Evolutionary conservation across 2,888 invertebrate species (phyloP).

Genomic region (Torymus tubicola): DNA sequence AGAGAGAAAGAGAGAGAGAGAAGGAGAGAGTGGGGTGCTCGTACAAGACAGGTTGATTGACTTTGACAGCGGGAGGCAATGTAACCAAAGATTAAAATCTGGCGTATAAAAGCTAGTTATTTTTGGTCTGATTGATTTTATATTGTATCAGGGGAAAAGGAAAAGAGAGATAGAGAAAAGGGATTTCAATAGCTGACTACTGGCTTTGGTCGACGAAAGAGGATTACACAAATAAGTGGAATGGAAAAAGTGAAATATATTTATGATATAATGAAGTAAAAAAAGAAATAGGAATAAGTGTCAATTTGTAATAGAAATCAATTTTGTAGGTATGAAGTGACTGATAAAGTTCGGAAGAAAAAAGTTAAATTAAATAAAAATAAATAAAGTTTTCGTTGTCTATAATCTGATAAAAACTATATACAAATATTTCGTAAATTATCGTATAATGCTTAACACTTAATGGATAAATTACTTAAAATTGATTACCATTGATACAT

Average conservation of each 20-base stretch:
- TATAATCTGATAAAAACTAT: no score
- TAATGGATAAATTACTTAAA: no score
- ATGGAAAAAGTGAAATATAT: background rate
- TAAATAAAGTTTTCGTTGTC: no score
- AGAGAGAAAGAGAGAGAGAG: background rate
- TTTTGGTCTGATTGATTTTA: constrained; percentile 46
- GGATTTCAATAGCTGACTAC: constrained; percentile 30
- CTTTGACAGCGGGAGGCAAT: constrained; percentile 46
- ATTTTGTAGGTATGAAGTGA: no score
- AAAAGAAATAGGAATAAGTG: no score
- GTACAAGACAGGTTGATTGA: constrained; percentile 45
- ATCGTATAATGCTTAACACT: no score
- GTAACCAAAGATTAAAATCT: constrained; percentile 40
- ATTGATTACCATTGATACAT: no score
- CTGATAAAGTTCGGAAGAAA: no score
- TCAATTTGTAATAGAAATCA: no score
- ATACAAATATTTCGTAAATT: no score
- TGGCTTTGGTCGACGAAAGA: background rate
- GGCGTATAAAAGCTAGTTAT: constrained; percentile 39
- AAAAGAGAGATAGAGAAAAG: constrained; percentile 16
- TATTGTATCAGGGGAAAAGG: constrained; percentile 28
- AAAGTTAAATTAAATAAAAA: no score
- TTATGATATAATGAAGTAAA: background rate
- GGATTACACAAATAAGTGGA: constrained; percentile 19
- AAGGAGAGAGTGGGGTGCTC: background rate